Evolutionary conservation across 2,888 invertebrate species (phyloP), one percentile per base, ranked within the genome.

Genomic region (Lobophora halterata): DNA sequence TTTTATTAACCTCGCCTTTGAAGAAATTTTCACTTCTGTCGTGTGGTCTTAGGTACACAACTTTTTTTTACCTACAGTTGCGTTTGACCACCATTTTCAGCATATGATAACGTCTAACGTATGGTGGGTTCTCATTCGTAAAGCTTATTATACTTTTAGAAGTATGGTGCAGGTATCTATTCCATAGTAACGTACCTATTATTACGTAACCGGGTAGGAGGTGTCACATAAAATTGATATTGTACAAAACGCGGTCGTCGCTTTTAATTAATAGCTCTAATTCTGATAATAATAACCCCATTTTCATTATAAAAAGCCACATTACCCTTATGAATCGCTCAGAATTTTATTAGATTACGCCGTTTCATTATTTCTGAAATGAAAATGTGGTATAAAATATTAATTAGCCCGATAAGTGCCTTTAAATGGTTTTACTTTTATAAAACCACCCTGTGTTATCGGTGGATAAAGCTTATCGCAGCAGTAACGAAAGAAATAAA

Each of bases 351-450:
- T 54, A 59, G 56, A 66, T 64, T 61, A 63, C 58, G 45, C n/a
- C n/a, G 17, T 56, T 63, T 61, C 63, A 55, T 60, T 62, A 58
- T 56, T 57, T 52, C 49, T 58, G 52, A 55, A 53, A 58, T 56
- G 52, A 50, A n/a, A n/a, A n/a, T 14, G 5, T 3, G 7, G 9
- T 33, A 28, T 9, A 79, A 78, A 79, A 70, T 77, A 77, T 74
- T 79, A 78, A 79, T 79, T 78, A 79, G 61, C 23, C 45, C 70
- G 75, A 78, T 79, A 79, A 78, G 63, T 69, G 53, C n/a, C 14
- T 28, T 21, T 17, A 23, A 25, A 14, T 3, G 23, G 17, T 13
- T 6, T 6, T 13, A 10, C 16, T 16, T 16, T 31, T 31, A 18
- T 18, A 14, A 29, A 9, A 5, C 9, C 13, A 29, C 24, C 18